phyloP scores from a whole-genome alignment of 2,113 vertebrate species.

The Crotalus viridis region DNA sequence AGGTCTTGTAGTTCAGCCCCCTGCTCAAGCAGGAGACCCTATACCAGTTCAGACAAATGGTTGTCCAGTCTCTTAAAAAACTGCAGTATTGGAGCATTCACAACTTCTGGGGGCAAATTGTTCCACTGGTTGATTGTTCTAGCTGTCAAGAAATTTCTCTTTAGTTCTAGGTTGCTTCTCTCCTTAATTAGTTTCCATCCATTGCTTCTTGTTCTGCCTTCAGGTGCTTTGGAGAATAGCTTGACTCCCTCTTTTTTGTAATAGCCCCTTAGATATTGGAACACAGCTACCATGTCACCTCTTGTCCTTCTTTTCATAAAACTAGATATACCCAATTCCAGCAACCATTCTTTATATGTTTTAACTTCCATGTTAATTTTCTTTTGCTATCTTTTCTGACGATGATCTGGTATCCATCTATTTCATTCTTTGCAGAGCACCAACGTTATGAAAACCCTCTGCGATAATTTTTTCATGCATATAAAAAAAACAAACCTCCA shows the following conservation, averaged over 20 bases:
- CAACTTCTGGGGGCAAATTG: neutral
- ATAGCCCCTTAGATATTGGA: neutral
- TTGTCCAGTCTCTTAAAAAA: neutral
- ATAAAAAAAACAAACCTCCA: neutral
- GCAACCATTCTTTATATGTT: neutral
- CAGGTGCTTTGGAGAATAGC: neutral
- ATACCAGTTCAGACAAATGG: neutral
- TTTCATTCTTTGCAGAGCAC: neutral
- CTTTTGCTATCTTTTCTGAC: neutral
- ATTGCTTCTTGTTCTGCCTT: neutral
- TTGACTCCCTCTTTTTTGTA: neutral
- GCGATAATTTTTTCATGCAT: fast-evolving
- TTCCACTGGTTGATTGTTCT: neutral
- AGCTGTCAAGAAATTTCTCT: neutral
- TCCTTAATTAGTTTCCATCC: neutral
- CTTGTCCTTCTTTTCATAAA: neutral
- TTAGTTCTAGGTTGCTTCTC: neutral
- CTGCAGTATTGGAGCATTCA: neutral
- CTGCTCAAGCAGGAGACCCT: neutral
- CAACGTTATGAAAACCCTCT: fast-evolving
- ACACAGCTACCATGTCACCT: fast-evolving
- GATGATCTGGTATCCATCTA: fast-evolving
- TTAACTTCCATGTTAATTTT: neutral
- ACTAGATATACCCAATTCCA: fast-evolving
- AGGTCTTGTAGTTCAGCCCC: neutral